Base-by-base conservation (phyloP, 2,888 invertebrate genomes). In the Sturmia bella region DNA sequence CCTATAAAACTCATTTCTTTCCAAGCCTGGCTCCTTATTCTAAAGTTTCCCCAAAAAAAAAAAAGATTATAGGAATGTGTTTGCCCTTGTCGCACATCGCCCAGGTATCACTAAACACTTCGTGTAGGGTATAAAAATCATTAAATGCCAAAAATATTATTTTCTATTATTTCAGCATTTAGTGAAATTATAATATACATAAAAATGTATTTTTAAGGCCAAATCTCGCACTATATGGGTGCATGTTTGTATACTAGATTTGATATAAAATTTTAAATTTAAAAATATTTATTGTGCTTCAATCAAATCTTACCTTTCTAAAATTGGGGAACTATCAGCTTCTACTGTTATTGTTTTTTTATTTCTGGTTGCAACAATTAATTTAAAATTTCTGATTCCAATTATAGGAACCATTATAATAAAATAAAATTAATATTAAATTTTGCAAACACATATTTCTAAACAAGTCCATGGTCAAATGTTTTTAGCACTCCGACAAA, bases 401-500 rank as follows among this genome's bases (percentile, higher is more conserved):
- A 90, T 91, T 91, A 87, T 91, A 91, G 80, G 90, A 91, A 86
- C 91, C 91, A 89, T 90, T 91, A 84, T 91, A 91, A 88, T 89
- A 91, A 90, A 91, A 90, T 87, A 91, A 90, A 88, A 90, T 91
- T 88, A 91, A 89, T 88, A 91, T 90, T 86, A 90, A 89, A 87
- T 89, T 87, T 88, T 88, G 89, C 81, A 87, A 86, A 88, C 89
- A 89, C 90, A 89, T 90, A 87, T 91, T 88, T 84, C 86, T 84
- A 85, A 85, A 85, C 84, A 86, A 88, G 87, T 87, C 87, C 88
- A 88, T 89, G 80, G 85, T 87, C 86, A 59, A 48, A n/a, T 32
- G 52, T 75, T 50, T 54, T 39, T 11, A 68, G 64, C 43, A 52
- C n/a, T 17, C 27, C 48, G 32, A 43, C 19, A 69, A 45, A 59